A percentile compares a stretch with the other conserved stretches of the same genome.
phyloP scores from a whole-genome alignment of 1,140 invertebrate genomes.

The Rhizoglyphus robini region DNA sequence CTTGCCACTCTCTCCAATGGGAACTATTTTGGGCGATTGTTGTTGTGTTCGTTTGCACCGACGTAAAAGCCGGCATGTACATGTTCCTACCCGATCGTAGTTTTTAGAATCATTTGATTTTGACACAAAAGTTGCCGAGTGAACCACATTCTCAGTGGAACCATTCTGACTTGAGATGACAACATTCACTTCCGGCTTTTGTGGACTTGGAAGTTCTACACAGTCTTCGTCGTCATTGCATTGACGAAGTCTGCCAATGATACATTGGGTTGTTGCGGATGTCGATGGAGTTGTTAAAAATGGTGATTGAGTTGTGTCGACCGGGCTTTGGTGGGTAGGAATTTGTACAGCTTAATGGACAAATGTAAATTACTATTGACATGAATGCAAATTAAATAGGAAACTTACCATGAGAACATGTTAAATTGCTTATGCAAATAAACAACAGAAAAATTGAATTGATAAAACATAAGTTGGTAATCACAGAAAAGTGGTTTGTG shows the following conservation, averaged over 20 bases:
- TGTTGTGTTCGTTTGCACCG: slow-evolving; percentile 3
- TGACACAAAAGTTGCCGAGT: background rate
- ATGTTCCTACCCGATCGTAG: background rate
- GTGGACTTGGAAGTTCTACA: background rate
- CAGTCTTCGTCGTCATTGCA: slow-evolving; percentile 11
- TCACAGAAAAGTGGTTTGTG: background rate
- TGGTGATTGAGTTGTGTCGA: no score
- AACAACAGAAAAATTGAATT: background rate
- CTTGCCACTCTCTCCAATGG: background rate
- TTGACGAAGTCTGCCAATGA: background rate
- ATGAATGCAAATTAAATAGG: background rate
- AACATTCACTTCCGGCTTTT: background rate
- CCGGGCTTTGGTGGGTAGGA: no score
- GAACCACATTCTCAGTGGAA: background rate
- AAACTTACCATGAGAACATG: background rate
- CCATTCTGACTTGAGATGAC: background rate
- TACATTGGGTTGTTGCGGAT: background rate
- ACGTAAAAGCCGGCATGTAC: background rate
- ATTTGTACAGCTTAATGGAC: background rate
- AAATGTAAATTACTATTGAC: background rate
- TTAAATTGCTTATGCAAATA: background rate
- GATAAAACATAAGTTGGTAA: background rate
- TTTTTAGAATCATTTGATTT: background rate
- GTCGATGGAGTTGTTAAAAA: background rate
- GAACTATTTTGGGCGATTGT: background rate